These are phyloP conservation scores for Felis catus DNA, from an alignment of 2,113 vertebrate species.

Conservation along the genomic window F.catus_Fca126_mat1.0 CM031419.1:56131001-56131500, in stretches of 20 bases:
- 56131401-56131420: background rate
- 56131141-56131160: background rate
- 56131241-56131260: background rate
- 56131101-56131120: background rate
- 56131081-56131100: background rate
- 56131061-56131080: background rate
- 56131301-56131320: background rate
- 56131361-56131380: background rate
- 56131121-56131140: background rate
- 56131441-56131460: too few relatives aligned
- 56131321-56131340: background rate
- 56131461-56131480: background rate
- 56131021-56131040: background rate
- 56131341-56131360: background rate
- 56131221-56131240: background rate
- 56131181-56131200: background rate
- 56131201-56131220: background rate
- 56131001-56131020: background rate
- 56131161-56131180: background rate
- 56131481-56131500: background rate
- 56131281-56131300: background rate
- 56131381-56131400: background rate
- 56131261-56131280: background rate
- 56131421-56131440: background rate
- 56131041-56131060: background rate